These are phyloP conservation scores for Paraplagusia blochii DNA, from an alignment of 2,113 vertebrate genomes.

Conservation along the genomic window DNA sequence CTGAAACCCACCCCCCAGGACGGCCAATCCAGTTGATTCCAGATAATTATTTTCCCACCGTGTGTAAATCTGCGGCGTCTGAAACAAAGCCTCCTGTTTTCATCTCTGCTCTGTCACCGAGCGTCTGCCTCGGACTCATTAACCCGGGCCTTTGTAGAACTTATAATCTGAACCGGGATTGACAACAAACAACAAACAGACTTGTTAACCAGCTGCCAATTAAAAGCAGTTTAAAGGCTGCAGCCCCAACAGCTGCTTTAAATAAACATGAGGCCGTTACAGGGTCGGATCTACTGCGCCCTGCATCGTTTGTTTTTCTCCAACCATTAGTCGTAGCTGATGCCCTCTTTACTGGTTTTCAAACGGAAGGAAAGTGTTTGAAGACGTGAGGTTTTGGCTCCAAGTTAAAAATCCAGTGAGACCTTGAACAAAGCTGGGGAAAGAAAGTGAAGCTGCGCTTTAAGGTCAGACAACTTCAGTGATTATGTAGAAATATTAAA, in stretches of 20 bases:
- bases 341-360: conserved; percentile 15
- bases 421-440: conserved; percentile 3
- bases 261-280: neutral
- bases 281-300: neutral
- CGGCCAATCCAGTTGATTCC: too few relatives aligned
- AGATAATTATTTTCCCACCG: too few relatives aligned
- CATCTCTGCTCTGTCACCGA: conserved; percentile 12
- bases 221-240: conserved; percentile 23
- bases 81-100: conserved; percentile 19
- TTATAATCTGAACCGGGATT: conserved; percentile 22
- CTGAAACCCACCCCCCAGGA: too few relatives aligned
- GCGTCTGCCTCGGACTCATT: conserved; percentile 15
- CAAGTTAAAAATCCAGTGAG: conserved; percentile 47
- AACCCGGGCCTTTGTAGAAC: conserved; percentile 32
- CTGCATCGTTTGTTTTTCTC: neutral
- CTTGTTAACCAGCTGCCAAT: conserved; percentile 36
- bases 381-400: conserved; percentile 36
- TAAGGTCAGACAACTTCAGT: too few relatives aligned
- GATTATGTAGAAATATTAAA: too few relatives aligned
- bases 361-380: conserved; percentile 34
- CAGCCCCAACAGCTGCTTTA: conserved; percentile 7
- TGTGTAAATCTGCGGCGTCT: conserved; percentile 13
- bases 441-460: too few relatives aligned
- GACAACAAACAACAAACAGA: conserved; percentile 57
- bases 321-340: neutral